Evolutionary conservation across 2,113 vertebrate species (phyloP).

Genomic region (Promerops cafer): DNA sequence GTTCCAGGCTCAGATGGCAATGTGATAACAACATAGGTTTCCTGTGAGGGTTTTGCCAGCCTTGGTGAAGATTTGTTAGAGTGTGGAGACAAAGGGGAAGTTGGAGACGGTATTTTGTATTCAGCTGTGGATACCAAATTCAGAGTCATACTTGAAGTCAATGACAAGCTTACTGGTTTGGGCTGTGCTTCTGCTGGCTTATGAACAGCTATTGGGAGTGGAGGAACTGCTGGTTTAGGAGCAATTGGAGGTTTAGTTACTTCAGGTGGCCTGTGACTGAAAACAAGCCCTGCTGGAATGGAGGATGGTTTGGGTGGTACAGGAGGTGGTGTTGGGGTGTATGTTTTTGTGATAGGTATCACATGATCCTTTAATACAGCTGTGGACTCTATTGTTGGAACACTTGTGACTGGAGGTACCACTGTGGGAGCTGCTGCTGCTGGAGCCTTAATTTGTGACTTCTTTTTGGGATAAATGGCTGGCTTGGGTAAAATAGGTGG

Average conservation of each 20-base stretch:
- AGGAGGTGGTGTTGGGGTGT: conserved; percentile 82
- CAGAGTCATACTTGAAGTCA: conserved; percentile 80
- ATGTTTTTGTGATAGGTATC: conserved; percentile 70
- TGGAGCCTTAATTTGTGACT: conserved; percentile 69
- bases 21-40: conserved; percentile 97
- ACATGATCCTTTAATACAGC: conserved; percentile 62
- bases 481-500: conserved; percentile 74
- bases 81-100: conserved; percentile 89
- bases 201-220: conserved; percentile 73
- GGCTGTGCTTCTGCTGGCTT: conserved; percentile 76
- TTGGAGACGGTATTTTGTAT: conserved; percentile 85
- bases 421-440: neutral
- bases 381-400: conserved; percentile 55
- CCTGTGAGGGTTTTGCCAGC: conserved; percentile 81
- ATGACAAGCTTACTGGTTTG: conserved; percentile 79
- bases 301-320: conserved; percentile 91
- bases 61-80: conserved; percentile 83
- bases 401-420: conserved; percentile 22
- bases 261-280: conserved; percentile 85
- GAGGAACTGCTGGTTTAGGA: conserved; percentile 79
- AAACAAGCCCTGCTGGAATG: conserved; percentile 88
- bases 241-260: conserved; percentile 86
- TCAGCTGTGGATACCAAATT: conserved; percentile 84
- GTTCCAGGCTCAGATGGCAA: conserved; percentile 94
- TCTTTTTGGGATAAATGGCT: conserved; percentile 81